Percentiles rank a stretch among this genome's conserved stretches.
phyloP scores from a whole-genome alignment of 2,797 vertebrate species.

The Nyctibius grandis region DNA sequence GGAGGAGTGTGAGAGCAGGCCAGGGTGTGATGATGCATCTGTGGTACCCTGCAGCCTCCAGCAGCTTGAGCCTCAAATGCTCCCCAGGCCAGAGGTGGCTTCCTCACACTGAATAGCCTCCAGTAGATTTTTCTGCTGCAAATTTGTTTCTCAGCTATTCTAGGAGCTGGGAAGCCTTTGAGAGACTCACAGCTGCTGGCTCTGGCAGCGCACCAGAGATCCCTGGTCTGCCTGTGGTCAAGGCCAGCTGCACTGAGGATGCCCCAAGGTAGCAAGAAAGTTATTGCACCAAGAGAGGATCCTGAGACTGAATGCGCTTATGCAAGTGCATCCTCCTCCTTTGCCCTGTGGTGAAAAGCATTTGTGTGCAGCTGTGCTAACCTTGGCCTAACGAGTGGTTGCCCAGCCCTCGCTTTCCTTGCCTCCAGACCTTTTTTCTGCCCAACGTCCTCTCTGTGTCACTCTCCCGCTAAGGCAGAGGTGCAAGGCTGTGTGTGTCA shows the following conservation, averaged over 20 bases:
- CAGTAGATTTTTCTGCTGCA: neutral
- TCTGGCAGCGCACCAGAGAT: neutral
- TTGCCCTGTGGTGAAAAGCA: neutral
- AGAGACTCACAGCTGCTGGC: neutral
- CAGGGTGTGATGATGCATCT: neutral
- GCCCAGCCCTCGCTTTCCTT: neutral
- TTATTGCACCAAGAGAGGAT: neutral
- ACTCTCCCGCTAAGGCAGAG: neutral
- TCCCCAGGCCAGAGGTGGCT: neutral
- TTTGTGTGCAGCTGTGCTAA: neutral
- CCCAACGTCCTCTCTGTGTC: neutral
- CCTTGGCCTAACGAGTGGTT: fast-evolving
- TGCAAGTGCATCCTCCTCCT: neutral
- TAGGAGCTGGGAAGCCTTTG: neutral
- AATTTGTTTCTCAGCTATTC: neutral
- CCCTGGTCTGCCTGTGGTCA: neutral
- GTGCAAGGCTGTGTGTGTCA: neutral
- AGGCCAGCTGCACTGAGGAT: neutral
- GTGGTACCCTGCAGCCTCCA: neutral
- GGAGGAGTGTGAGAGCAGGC: neutral
- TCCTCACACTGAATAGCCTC: neutral
- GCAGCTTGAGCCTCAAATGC: neutral
- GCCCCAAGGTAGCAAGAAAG: neutral
- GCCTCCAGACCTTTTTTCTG: neutral
- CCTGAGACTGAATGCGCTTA: neutral